Evolutionary conservation across 1,140 invertebrate species (phyloP), one percentile per base, ranked within the genome.

Genomic region (Procambarus clarkii): DNA sequence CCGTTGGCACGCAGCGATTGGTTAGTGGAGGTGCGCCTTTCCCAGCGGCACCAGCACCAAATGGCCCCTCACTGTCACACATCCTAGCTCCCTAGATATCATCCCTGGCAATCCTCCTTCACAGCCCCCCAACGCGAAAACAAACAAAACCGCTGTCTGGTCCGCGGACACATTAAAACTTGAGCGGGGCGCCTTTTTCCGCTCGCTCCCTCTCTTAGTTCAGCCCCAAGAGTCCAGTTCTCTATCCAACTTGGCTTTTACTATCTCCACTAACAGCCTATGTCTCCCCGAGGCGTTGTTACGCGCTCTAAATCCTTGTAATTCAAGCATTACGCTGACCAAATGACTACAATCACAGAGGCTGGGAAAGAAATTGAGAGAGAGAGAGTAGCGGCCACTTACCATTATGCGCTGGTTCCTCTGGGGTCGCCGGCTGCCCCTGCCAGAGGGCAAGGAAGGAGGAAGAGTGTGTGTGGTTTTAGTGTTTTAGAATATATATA

Each of bases 261-360:
- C 87, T 74, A 88, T 88, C 87, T 88, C 78, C 79, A 90, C 88
- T 83, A 90, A 90, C 88, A 90, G 88, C 88, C 88, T 83, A 90
- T 78, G 80, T 78, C 69, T 84, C 88, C 88, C 88, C 45, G 50
- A 64, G 88, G 88, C 54, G 81, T 44, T 84, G 80, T 90, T 78
- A 77, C 80, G 11, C 80, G 34, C 88, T 84, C 88, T 90, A 90
- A 90, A 90, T 84, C 88, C 80, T 90, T 77, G 88, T 90, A 90
- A 90, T 90, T 90, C 88, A 90, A 90, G 88, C 88, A 84, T 90
- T 90, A 90, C 88, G 48, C 24, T 45, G 69, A 77, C 88, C 88
- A 90, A 90, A 90, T 90, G 88, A 90, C 81, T n/a, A 76, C 88
- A 76, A 90, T 90, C 88, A 88, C 87, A 44, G 60, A 15, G 64